phyloP scores from a whole-genome alignment of 2,797 vertebrate genomes.

The Pantherophis alleghaniensis region DNA sequence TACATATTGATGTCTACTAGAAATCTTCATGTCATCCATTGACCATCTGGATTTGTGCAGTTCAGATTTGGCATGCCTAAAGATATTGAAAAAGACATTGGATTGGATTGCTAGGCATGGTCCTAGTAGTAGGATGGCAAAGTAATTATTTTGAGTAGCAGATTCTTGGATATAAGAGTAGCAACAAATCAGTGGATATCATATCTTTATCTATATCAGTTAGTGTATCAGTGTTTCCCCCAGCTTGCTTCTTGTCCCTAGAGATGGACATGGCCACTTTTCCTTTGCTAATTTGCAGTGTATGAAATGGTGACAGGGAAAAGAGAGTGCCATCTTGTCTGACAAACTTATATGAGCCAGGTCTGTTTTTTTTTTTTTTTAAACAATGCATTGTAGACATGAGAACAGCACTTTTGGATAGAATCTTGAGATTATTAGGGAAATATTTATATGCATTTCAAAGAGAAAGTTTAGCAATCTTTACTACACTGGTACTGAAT shows the following conservation, averaged over 20 bases:
- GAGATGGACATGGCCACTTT: not conserved
- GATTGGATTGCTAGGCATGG: not conserved
- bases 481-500: slow-evolving; percentile 37
- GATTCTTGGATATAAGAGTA: not conserved
- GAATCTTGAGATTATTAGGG: not conserved
- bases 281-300: not conserved
- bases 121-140: not conserved
- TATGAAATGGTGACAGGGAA: not conserved
- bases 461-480: not conserved
- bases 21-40: not conserved
- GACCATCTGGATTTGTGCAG: not conserved
- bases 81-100: not conserved
- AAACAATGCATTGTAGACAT: slow-evolving; percentile 35
- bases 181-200: not conserved
- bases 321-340: not conserved
- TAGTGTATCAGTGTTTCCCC: not conserved
- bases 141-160: not conserved
- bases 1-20: not conserved
- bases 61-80: not conserved
- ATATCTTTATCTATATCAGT: not conserved
- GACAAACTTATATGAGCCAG: not conserved
- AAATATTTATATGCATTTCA: slow-evolving; percentile 21
- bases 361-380: not conserved
- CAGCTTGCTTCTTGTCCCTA: not conserved
- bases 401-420: slow-evolving; percentile 50